Evolutionary conservation across 2,797 vertebrate genomes (phyloP), one percentile per base, ranked within the genome.

Genomic region (Manis javanica): DNA sequence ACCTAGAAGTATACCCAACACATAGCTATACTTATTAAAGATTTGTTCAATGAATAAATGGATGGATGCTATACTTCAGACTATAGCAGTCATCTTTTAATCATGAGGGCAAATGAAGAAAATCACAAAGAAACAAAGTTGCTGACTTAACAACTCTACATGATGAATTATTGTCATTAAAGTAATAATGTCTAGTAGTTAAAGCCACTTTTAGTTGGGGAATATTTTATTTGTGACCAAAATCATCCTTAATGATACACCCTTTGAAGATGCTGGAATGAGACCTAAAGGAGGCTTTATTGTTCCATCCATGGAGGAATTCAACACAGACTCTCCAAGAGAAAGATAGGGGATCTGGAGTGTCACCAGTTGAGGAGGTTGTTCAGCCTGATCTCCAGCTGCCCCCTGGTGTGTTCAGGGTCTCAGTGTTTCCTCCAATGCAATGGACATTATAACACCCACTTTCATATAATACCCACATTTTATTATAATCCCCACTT

Each of bases 351-450:
- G 34, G 24, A 11, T 39, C 3, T 51, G 18, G 21, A 26, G 55
- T 29, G 26, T 29, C 18, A 19, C 29, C 14, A 1, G 63, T 18
- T 8, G n/a, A 78, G 26, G 21, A 39, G 29, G 19, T 1, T 46
- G 0, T 8, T 3, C 24, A 42, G 21, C 0, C 2, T 69, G 57
- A 34, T 1, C 14, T 21, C 26, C 12, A 11, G 18, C 23, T 42
- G 31, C 3, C 71, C 81, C 51, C 57, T 9, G 24, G 46, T 31
- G 4, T 9, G 2, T 55, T n/a, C 34, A 78, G n/a, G 23, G 21
- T 34, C 69, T 84, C 39, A 1, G 19, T 24, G 18, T 31, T 85
- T 26, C 37, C 51, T 55, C 24, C 18, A 18, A 3, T 12, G 23
- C 34, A 24, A 8, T 1, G 14, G 55, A 0, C 11, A 24, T 59